A percentile compares a stretch with the other conserved stretches of the same genome.
Conservation (phyloP, 2,888 invertebrate genomes). For the Caenorhabditis parvicauda region DNA sequence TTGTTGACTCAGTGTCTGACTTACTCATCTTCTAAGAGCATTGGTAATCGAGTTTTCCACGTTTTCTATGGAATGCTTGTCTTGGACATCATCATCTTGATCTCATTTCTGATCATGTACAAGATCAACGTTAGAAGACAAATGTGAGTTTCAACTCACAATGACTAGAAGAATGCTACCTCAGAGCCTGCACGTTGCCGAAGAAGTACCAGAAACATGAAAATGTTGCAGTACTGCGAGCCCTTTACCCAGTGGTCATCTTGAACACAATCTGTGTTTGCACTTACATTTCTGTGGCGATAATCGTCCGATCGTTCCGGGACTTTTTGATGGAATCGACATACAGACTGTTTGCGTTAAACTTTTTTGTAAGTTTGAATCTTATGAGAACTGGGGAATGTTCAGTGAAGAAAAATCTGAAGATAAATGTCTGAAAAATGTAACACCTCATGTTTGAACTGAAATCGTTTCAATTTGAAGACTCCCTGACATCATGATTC, state of each 20-base stretch:
- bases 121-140: conserved; percentile 12
- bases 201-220: conserved; percentile 25
- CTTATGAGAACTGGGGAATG: too few relatives aligned
- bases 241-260: conserved; percentile 17
- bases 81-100: conserved; percentile 12
- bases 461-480: too few relatives aligned
- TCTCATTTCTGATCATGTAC: conserved; percentile 6
- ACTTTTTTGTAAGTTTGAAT: conserved; percentile 19
- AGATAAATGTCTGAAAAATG: background rate
- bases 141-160: conserved; percentile 9
- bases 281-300: conserved; percentile 12
- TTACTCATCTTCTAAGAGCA: conserved; percentile 19
- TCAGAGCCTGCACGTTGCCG: conserved; percentile 10
- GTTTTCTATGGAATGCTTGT: conserved; percentile 16
- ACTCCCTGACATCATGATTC: too few relatives aligned
- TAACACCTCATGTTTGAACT: background rate
- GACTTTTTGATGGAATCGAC: conserved; percentile 4
- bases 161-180: background rate
- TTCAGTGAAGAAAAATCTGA: too few relatives aligned
- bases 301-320: conserved; percentile 12
- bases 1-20: conserved; percentile 21
- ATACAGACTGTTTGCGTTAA: conserved; percentile 16
- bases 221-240: conserved; percentile 19
- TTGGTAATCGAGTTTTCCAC: conserved; percentile 17
- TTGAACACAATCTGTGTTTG: conserved; percentile 18